These are phyloP conservation scores for Psammodynastes pulverulentus DNA, from an alignment of 2,113 vertebrate species.

Conservation along the genomic window DNA sequence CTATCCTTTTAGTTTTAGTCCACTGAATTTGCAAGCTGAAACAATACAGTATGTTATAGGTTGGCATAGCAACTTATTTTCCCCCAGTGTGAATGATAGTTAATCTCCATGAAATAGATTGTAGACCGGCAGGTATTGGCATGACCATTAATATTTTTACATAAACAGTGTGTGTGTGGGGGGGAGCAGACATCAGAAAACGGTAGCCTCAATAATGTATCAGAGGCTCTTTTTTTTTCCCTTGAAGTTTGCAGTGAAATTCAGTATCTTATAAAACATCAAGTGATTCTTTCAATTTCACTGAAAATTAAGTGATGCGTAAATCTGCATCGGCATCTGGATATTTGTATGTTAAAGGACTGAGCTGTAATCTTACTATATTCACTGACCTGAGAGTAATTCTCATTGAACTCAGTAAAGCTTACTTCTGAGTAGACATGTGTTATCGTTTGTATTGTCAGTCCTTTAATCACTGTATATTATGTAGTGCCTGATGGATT, in stretches of 20 bases:
- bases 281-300: background rate
- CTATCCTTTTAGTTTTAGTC: background rate
- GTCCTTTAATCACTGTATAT: constrained; percentile 42
- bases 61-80: background rate
- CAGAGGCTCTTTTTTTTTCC: background rate
- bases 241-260: background rate
- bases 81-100: background rate
- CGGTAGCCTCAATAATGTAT: background rate
- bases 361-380: background rate
- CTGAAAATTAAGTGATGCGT: constrained; percentile 4
- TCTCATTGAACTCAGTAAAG: background rate
- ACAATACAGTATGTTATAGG: background rate
- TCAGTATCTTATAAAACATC: background rate
- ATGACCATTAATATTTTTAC: background rate
- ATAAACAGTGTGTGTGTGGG: background rate
- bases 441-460: constrained; percentile 29
- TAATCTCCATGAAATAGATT: background rate
- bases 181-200: background rate
- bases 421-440: background rate
- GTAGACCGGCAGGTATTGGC: background rate
- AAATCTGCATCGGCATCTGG: constrained; percentile 29
- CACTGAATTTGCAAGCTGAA: background rate
- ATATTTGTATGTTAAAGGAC: constrained; percentile 36
- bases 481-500: constrained; percentile 49
- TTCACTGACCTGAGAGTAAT: background rate